A percentile compares a stretch with the other conserved stretches of the same genome.
Conservation (phyloP, 2,113 vertebrate species). For the Paedocypris sp. region DNA sequence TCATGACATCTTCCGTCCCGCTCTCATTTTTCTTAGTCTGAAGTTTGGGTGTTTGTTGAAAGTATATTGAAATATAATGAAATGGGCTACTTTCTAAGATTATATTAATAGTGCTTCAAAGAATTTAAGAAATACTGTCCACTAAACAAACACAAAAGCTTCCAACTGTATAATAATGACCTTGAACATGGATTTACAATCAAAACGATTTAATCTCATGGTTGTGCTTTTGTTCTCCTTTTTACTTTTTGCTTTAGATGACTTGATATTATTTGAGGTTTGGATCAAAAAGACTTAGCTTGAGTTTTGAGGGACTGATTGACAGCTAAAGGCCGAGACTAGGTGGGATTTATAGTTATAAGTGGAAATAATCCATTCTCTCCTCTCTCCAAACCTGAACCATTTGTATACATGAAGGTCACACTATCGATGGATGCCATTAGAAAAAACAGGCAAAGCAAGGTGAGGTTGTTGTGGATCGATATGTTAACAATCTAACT, state of each 20-base stretch:
- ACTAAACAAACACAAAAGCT: too few species aligned
- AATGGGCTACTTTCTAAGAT: not conserved
- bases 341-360: constrained; percentile 54
- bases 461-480: constrained; percentile 57
- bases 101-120: too few species aligned
- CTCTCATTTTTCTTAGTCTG: constrained; percentile 40
- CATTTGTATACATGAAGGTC: constrained; percentile 66
- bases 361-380: constrained; percentile 57
- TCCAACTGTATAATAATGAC: too few species aligned
- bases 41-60: constrained; percentile 6
- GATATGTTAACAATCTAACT: constrained; percentile 48
- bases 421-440: constrained; percentile 55
- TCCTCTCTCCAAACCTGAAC: constrained; percentile 47
- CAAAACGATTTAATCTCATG: not conserved
- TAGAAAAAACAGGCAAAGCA: constrained; percentile 60
- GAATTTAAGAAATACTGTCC: too few species aligned
- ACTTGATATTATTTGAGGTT: constrained; percentile 43
- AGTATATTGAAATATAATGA: too few species aligned
- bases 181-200: too few species aligned
- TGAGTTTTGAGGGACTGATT: constrained; percentile 54
- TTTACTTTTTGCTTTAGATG: constrained; percentile 19
- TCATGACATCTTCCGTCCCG: constrained; percentile 32
- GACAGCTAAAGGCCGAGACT: constrained; percentile 46
- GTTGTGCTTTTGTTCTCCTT: not conserved
- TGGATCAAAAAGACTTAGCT: constrained; percentile 46